Evolutionary conservation across 2,888 invertebrate species (phyloP), one percentile per base, ranked within the genome.

Genomic region (Agapostemon virescens): DNA sequence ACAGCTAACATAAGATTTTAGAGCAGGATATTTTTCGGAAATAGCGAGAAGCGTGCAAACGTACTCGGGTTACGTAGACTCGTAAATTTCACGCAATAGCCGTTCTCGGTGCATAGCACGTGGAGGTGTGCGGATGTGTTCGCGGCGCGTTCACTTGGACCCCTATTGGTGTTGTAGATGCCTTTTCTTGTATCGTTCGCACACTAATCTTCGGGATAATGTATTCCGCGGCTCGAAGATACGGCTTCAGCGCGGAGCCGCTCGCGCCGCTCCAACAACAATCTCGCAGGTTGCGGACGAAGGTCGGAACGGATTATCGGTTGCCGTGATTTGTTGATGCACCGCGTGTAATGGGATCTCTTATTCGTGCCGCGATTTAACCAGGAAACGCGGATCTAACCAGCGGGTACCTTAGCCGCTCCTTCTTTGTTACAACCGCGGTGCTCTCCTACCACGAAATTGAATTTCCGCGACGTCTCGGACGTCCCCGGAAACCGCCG

Each of bases 301-400:
- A 89, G 89, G 87, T 90, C 90, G 86, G 79, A 83, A 82, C 83
- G 88, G 87, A 89, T 89, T 89, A 90, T 90, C 86, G 89, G 85
- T 84, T 89, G 82, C 86, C 84, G 87, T 88, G 90, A 90, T 90
- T 89, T 88, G 90, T 90, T 88, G 86, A 77, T 77, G 74, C 75
- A 78, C 77, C 85, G 45, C 69, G 73, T 74, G 87, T 85, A 85
- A 85, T 85, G 85, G 86, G 85, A 85, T 83, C 85, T 85, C 85
- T 86, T 82, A 85, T 85, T 86, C 82, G 86, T 79, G 78, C 83
- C 74, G 78, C 78, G 82, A 82, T 82, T 82, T 82, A 82, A 82
- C 82, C 82, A 82, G 82, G 82, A 82, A 82, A 86, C 82, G 85
- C 75, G 75, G 81, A 76, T 68, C 75, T 75, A 71, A 73, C 73